Evolutionary conservation across 2,113 vertebrate species (phyloP).

Genomic region (Xenopus borealis): DNA sequence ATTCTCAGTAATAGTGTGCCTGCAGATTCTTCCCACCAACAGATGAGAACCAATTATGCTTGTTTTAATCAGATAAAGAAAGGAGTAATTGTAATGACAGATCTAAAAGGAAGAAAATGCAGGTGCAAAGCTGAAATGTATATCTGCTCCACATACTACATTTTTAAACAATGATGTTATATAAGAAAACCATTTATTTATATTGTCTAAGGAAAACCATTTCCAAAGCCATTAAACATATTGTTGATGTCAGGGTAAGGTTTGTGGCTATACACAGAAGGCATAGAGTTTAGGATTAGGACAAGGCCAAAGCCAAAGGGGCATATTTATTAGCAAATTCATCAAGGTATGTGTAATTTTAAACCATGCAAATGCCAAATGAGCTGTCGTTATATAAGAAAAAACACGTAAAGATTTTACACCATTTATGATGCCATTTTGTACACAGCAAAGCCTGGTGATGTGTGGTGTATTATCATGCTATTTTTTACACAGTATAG

Average conservation of each 20-base stretch:
- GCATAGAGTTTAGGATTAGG: no score
- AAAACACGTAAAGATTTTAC: no score
- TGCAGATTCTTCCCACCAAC: background rate
- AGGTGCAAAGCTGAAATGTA: slow-evolving; percentile 27
- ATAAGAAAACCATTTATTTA: slow-evolving; percentile 17
- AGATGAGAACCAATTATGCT: slow-evolving; percentile 18
- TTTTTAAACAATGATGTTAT: slow-evolving; percentile 21
- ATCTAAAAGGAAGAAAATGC: slow-evolving; percentile 28
- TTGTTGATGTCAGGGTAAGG: background rate
- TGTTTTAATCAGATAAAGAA: slow-evolving; percentile 35
- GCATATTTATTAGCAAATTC: no score
- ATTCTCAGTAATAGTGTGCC: background rate
- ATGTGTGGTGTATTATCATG: no score
- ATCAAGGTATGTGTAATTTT: no score
- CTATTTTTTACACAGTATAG: no score
- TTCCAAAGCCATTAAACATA: background rate
- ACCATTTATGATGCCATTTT: no score
- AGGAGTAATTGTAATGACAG: slow-evolving; percentile 27
- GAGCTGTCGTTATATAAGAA: no score
- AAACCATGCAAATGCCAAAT: no score
- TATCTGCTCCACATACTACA: slow-evolving; percentile 15
- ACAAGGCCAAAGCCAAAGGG: no score
- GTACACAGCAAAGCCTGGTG: no score
- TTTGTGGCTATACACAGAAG: background rate
- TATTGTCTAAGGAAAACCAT: slow-evolving; percentile 1